A percentile compares a stretch with the other conserved stretches of the same genome.
Evolutionary conservation across 2,797 vertebrate species (phyloP).

Genomic region (Peromyscus eremicus): DNA sequence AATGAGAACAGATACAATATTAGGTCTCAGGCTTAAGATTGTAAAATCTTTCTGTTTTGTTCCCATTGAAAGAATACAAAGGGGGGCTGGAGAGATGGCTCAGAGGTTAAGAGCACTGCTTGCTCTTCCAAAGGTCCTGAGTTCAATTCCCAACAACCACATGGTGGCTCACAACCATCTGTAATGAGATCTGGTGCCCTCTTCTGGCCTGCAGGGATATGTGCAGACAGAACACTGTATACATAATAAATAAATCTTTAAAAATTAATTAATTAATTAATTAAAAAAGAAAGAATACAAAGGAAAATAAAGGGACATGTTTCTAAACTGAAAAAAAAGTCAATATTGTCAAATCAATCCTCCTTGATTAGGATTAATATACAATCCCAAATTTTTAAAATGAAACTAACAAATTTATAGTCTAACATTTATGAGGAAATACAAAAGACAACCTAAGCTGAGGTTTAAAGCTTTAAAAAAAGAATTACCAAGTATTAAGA

Average conservation of each 20-base stretch:
- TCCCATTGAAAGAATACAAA: conserved; percentile 41
- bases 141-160: too few relatives aligned
- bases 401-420: conserved; percentile 48
- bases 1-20: not conserved
- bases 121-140: too few relatives aligned
- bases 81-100: too few relatives aligned
- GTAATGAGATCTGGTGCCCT: too few relatives aligned
- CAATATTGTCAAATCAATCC: not conserved
- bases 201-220: too few relatives aligned
- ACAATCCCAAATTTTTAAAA: not conserved
- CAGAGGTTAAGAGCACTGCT: too few relatives aligned
- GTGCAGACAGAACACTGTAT: too few relatives aligned
- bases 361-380: conserved; percentile 4
- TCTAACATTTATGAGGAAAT: conserved; percentile 46
- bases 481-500: not conserved
- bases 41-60: not conserved
- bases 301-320: not conserved
- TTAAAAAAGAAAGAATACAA: conserved; percentile 28
- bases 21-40: not conserved
- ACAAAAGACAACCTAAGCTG: not conserved
- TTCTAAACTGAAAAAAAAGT: not conserved
- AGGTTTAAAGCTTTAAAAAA: conserved; percentile 12
- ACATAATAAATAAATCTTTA: too few relatives aligned
- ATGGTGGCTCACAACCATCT: too few relatives aligned
- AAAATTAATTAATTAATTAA: too few relatives aligned